Evolutionary conservation across 2,888 invertebrate genomes (phyloP).

Genomic region (Ennomos erosarius): DNA sequence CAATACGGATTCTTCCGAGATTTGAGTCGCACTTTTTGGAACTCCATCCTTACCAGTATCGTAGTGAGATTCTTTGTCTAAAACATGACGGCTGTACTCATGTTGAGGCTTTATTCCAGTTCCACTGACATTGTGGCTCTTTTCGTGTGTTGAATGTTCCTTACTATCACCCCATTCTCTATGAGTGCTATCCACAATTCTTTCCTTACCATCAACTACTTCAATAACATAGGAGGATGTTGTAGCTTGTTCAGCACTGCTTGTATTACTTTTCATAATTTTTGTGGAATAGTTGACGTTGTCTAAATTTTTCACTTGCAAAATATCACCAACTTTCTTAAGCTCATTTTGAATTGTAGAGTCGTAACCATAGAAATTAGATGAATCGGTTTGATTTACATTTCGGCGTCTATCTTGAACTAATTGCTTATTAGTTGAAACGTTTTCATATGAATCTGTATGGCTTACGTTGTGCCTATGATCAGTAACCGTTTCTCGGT

Average conservation of each 20-base stretch:
- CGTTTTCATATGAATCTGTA: conserved; percentile 51
- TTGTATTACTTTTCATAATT: conserved; percentile 84
- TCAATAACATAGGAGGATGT: conserved; percentile 87
- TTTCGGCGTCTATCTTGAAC: conserved; percentile 59
- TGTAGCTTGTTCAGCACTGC: conserved; percentile 86
- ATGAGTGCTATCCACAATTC: conserved; percentile 84
- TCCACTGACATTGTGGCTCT: conserved; percentile 82
- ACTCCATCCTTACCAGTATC: conserved; percentile 85
- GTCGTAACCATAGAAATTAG: conserved; percentile 79
- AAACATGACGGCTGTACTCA: conserved; percentile 83
- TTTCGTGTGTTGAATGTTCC: conserved; percentile 80
- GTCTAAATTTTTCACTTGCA: conserved; percentile 68
- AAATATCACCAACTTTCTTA: conserved; percentile 74
- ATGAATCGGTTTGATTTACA: conserved; percentile 71
- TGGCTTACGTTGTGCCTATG: conserved; percentile 41
- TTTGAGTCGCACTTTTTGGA: conserved; percentile 72
- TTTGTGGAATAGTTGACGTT: conserved; percentile 77
- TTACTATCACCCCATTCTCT: conserved; percentile 85
- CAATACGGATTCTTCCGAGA: conserved; percentile 74
- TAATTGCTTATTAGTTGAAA: conserved; percentile 50
- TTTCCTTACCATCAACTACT: conserved; percentile 86
- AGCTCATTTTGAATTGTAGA: conserved; percentile 75
- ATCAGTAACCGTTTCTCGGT: conserved; percentile 37
- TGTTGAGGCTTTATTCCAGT: conserved; percentile 84
- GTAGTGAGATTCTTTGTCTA: conserved; percentile 84